Conservation (phyloP, 2,888 invertebrate species). For the Ochropleura leucogaster region DNA sequence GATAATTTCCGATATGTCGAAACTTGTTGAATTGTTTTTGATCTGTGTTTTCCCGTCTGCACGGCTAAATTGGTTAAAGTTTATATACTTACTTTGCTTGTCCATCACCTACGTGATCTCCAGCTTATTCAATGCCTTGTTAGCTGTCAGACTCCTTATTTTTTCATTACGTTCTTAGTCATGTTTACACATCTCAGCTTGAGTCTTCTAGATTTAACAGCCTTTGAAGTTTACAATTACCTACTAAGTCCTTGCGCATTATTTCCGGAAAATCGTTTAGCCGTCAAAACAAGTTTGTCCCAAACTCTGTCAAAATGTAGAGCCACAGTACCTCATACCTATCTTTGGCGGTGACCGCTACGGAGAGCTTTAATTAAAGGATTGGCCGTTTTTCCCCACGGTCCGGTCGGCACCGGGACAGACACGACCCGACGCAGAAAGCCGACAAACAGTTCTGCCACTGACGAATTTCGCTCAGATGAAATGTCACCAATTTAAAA, state of each 20-base stretch:
- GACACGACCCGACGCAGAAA: constrained; percentile 37
- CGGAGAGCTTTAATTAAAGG: constrained; percentile 80
- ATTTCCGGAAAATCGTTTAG: neutral
- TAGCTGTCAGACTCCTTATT: neutral
- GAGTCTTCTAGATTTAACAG: neutral
- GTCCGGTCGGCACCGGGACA: constrained; percentile 18
- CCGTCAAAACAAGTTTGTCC: constrained; percentile 16
- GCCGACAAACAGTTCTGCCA: constrained; percentile 31
- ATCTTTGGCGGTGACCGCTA: constrained; percentile 75
- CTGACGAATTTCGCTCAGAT: constrained; percentile 35
- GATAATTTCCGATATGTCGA: too few relatives aligned
- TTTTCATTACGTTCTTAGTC: neutral
- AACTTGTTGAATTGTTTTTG: too few relatives aligned
- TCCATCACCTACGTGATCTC: neutral
- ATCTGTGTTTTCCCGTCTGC: too few relatives aligned
- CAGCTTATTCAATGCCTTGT: neutral
- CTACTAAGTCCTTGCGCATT: neutral
- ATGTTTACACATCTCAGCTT: neutral
- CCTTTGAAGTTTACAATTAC: neutral
- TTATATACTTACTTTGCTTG: neutral
- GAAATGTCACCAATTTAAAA: constrained; percentile 26
- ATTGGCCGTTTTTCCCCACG: constrained; percentile 80
- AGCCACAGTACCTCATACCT: constrained; percentile 35
- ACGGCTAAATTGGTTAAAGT: too few relatives aligned
- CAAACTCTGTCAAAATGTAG: constrained; percentile 15